Evolutionary conservation across 1,140 invertebrate species (phyloP).

Genomic region (Drosophila willistoni): DNA sequence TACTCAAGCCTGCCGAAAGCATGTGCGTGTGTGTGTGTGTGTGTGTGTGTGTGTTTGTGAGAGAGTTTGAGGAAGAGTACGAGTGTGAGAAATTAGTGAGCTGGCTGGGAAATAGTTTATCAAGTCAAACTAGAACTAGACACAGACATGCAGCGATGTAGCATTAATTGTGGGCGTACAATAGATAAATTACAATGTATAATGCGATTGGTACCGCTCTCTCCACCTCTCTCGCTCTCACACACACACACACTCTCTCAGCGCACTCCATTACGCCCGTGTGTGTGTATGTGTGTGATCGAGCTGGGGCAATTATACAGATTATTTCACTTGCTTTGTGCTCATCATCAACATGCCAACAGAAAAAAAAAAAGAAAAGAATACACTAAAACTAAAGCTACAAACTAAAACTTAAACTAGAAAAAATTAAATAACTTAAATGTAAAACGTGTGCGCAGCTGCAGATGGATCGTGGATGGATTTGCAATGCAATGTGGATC

Average conservation of each 20-base stretch:
- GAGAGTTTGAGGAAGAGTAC: constrained; percentile 28
- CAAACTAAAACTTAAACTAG: neutral
- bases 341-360: constrained; percentile 82
- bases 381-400: neutral
- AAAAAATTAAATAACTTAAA: constrained; percentile 18
- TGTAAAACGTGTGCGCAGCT: constrained; percentile 39
- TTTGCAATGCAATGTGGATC: constrained; percentile 23
- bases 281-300: constrained; percentile 9
- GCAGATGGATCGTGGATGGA: neutral
- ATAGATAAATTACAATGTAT: constrained; percentile 63
- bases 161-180: constrained; percentile 73
- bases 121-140: constrained; percentile 13
- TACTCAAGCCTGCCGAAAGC: constrained; percentile 88
- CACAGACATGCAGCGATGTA: constrained; percentile 48
- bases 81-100: constrained; percentile 73
- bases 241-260: neutral
- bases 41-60: constrained; percentile 29
- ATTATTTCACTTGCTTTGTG: constrained; percentile 79
- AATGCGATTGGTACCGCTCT: constrained; percentile 26
- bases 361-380: constrained; percentile 10
- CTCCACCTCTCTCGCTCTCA: neutral
- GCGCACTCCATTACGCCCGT: neutral
- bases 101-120: constrained; percentile 37
- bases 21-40: constrained; percentile 30
- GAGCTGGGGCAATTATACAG: constrained; percentile 50